Percentiles rank a stretch among this genome's conserved stretches.
Conservation (phyloP, 30 jellyfish, hydroid and myxozoan genomes). For the Hydractinia echinata region DNA sequence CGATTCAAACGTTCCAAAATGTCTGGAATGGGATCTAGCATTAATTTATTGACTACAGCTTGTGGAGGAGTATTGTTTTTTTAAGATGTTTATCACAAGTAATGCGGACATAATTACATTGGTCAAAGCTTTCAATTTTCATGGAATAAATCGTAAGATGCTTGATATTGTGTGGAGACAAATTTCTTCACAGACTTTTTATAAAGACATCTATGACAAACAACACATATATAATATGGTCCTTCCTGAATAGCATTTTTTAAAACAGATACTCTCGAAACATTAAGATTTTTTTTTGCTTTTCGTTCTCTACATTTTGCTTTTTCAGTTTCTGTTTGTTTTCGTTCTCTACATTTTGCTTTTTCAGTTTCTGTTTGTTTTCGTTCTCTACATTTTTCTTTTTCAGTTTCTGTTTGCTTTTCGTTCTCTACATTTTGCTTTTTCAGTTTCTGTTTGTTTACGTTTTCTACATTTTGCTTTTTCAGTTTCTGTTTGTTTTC, state of each 20-base stretch:
- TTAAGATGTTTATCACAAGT: conserved; percentile 22
- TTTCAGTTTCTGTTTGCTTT: background rate
- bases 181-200: conserved; percentile 21
- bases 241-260: conserved; percentile 17
- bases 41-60: conserved; percentile 16
- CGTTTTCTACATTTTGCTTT: background rate
- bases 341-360: background rate
- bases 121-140: background rate
- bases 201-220: conserved; percentile 33
- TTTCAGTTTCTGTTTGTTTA: background rate
- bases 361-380: background rate
- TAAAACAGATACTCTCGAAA: background rate
- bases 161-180: background rate
- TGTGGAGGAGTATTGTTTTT: conserved; percentile 29
- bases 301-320: background rate
- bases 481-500: no score
- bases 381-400: background rate
- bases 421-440: background rate
- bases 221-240: conserved; percentile 28
- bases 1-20: background rate
- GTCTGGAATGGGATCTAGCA: conserved; percentile 12
- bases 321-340: background rate
- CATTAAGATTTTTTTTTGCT: background rate
- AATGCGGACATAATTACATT: background rate
- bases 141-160: background rate